Evolutionary conservation across 2,888 invertebrate genomes (phyloP).

Genomic region (Agriotes lineatus): DNA sequence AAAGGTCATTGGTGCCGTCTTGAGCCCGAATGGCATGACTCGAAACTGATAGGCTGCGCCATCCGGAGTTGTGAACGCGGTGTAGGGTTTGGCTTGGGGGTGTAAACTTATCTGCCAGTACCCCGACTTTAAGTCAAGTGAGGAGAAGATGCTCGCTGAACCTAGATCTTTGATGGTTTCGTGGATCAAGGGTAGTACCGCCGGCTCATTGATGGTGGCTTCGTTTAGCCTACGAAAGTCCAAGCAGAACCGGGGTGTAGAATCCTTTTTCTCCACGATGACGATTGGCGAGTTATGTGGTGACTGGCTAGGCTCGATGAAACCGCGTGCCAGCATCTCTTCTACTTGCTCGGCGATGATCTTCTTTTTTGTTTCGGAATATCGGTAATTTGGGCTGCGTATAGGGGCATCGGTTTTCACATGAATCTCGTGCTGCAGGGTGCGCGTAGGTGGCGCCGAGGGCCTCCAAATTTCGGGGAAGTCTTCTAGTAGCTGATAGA

Average conservation of each 20-base stretch:
- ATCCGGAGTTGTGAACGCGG: slow-evolving; percentile 53
- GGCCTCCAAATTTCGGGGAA: not conserved
- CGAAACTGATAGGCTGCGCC: slow-evolving; percentile 52
- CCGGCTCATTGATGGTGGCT: slow-evolving; percentile 14
- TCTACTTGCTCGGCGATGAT: too few species aligned
- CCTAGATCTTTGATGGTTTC: slow-evolving; percentile 49
- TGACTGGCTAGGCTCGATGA: too few species aligned
- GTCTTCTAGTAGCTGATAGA: not conserved
- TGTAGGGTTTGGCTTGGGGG: too few species aligned
- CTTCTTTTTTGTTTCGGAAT: too few species aligned
- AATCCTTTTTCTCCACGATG: too few species aligned
- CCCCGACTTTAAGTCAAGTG: too few species aligned
- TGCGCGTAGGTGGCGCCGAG: not conserved
- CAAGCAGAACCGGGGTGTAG: too few species aligned
- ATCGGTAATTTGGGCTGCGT: not conserved
- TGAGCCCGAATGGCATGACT: slow-evolving; percentile 54
- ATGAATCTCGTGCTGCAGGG: not conserved
- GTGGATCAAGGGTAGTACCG: slow-evolving; percentile 48
- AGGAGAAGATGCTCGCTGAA: too few species aligned
- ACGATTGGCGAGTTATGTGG: too few species aligned
- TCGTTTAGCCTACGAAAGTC: too few species aligned
- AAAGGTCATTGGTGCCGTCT: slow-evolving; percentile 53
- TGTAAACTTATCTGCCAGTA: too few species aligned
- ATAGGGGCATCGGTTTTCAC: not conserved
- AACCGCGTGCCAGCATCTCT: too few species aligned